phyloP scores from a whole-genome alignment of 2,797 vertebrate genomes.

The Peromyscus aztecus region DNA sequence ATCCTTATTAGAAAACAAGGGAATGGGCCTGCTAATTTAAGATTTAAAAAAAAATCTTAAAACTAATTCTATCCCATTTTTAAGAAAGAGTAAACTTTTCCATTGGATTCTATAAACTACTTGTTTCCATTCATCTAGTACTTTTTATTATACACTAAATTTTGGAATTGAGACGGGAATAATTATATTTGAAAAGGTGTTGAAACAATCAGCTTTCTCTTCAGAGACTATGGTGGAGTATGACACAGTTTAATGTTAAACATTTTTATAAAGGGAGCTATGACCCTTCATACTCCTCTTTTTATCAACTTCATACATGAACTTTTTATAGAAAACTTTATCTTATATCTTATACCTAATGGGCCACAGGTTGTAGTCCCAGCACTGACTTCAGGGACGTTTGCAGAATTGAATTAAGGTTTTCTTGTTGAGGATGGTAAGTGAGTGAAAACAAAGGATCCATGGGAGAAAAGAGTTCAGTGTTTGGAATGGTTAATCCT shows the following conservation, averaged over 20 bases:
- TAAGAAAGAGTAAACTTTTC: conserved; percentile 38
- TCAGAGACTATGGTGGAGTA: conserved; percentile 35
- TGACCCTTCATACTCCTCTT: neutral
- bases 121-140: conserved; percentile 18
- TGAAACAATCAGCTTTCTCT: conserved; percentile 26
- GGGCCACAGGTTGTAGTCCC: neutral
- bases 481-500: neutral
- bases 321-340: neutral
- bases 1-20: conserved; percentile 58
- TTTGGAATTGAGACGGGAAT: conserved; percentile 50
- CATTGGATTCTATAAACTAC: neutral
- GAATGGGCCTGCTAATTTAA: conserved; percentile 53
- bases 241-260: conserved; percentile 3
- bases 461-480: neutral
- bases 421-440: neutral
- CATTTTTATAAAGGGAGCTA: conserved; percentile 34
- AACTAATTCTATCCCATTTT: neutral
- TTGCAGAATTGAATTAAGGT: neutral
- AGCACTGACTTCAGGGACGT: neutral
- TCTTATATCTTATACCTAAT: neutral
- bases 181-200: conserved; percentile 34
- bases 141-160: conserved; percentile 16
- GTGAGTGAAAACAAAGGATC: neutral
- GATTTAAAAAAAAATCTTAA: neutral
- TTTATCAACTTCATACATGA: neutral